Percentiles rank a stretch among this genome's conserved stretches.
These are phyloP conservation scores for Eueremaeus valkanovi DNA, from an alignment of 2,888 invertebrate genomes.

Conservation along the genomic window DNA sequence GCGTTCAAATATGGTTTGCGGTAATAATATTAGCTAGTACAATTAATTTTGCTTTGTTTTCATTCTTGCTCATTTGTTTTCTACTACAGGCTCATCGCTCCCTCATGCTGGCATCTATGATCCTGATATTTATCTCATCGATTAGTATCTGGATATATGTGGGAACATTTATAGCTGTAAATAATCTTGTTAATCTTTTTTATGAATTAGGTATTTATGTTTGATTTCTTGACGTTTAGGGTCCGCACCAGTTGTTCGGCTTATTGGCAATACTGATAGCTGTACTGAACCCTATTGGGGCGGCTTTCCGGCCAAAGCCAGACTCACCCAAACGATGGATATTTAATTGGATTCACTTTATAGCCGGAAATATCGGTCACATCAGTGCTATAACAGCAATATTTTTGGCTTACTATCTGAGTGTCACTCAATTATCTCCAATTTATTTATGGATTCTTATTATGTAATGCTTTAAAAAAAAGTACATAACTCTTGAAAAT, in stretches of 20 bases:
- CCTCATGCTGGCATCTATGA: constrained; percentile 76
- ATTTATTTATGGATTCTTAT: constrained; percentile 34
- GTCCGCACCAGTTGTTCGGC: constrained; percentile 40
- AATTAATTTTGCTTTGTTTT: too few species aligned
- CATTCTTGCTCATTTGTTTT: too few species aligned
- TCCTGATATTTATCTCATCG: constrained; percentile 70
- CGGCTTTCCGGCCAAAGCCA: constrained; percentile 78
- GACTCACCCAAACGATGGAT: constrained; percentile 71
- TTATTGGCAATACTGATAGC: constrained; percentile 19
- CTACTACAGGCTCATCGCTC: constrained; percentile 81
- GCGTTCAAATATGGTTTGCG: constrained; percentile 89
- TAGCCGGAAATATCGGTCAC: constrained; percentile 79
- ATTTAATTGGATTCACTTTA: constrained; percentile 91
- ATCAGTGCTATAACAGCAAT: constrained; percentile 61
- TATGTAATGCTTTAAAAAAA: background rate
- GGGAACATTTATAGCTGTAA: constrained; percentile 57
- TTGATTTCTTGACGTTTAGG: background rate
- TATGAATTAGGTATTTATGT: background rate
- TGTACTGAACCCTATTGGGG: constrained; percentile 80
- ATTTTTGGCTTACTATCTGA: constrained; percentile 67
- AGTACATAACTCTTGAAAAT: background rate
- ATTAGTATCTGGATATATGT: constrained; percentile 70
- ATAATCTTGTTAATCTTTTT: background rate
- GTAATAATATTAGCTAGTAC: too few species aligned
- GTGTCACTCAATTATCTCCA: constrained; percentile 57